Evolutionary conservation across 1,140 invertebrate genomes (phyloP).

Genomic region (Anastatus disparis): DNA sequence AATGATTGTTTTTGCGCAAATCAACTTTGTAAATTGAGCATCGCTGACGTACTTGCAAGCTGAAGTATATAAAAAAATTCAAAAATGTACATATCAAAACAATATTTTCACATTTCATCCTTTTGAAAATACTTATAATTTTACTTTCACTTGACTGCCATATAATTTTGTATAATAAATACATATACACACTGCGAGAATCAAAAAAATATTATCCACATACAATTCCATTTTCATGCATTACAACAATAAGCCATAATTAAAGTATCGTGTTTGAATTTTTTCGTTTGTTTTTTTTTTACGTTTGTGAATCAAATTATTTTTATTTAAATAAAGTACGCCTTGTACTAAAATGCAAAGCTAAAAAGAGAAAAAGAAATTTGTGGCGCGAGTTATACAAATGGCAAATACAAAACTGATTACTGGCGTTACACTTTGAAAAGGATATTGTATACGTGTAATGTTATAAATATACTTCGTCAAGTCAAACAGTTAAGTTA

Average conservation of each 20-base stretch:
- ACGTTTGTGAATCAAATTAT: conserved; percentile 24
- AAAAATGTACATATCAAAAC: too few relatives aligned
- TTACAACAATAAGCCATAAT: conserved; percentile 6
- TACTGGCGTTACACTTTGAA: conserved; percentile 3
- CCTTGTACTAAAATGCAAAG: not conserved
- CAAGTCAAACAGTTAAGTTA: not conserved
- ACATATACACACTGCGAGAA: conserved; percentile 3
- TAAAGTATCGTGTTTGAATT: conserved; percentile 16
- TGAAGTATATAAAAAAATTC: too few relatives aligned
- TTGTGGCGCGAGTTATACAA: not conserved
- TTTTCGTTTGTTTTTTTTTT: too few relatives aligned
- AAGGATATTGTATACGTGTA: not conserved
- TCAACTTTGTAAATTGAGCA: too few relatives aligned
- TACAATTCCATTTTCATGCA: conserved; percentile 2
- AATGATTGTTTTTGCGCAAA: too few relatives aligned
- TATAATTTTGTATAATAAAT: too few relatives aligned
- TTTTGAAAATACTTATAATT: too few relatives aligned
- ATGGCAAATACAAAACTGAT: conserved; percentile 1
- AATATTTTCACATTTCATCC: too few relatives aligned
- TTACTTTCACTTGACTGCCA: too few relatives aligned
- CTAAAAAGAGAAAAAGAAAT: not conserved
- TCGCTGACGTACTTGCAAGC: too few relatives aligned
- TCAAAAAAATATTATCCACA: not conserved
- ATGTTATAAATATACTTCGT: not conserved
- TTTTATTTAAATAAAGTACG: not conserved